Base-by-base conservation (phyloP, 1,140 invertebrate species). In the Oryctes rhinoceros region DNA sequence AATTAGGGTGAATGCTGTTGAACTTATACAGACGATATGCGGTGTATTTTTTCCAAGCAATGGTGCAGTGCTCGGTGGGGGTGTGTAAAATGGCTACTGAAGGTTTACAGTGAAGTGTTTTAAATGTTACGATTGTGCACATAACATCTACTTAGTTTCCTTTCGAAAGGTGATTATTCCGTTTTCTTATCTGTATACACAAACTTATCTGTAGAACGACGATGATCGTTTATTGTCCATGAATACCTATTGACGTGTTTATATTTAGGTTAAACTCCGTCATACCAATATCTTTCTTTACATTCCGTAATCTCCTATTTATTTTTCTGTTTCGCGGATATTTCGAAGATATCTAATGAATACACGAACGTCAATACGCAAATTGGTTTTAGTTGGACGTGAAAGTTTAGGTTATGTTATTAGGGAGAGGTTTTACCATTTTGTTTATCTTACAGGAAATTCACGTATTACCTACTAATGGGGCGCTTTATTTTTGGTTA, bases 261-360 rank as follows among this genome's bases (percentile, higher is more conserved):
- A 82, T 84, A 86, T 85, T 83, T 85, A 86, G 85, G 84, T 85
- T 85, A 85, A 85, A 83, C 84, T 83, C 83, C 82, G 82, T 84
- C 83, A 83, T 85, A 79, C 65, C 30, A 53, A 79, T 79, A 75
- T 79, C 78, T 47, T 75, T 74, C 67, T 76, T 49, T 53, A 30
- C 79, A 37, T 76, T 76, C 37, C 75, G 44, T 76, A 30, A 76
- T 76, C 75, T 44, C 39, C 35, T 76, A 47, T 47, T 44, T 49
- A 44, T 47, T 76, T 76, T 47, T 47, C 65, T 13, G 13, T 20
- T 35, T 71, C 13, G 13, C 35, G 65, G 35, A 59, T 59, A 71
- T 37, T 71, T 35, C 24, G 10, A 15, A 71, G 35, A 71, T 24
- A 71, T 24, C 24, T 35, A 30, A 30, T 2, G 24, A 30, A 30